Evolutionary conservation across 2,888 invertebrate species (phyloP), one percentile per base, ranked within the genome.

Genomic region (Heteropelma amictum): DNA sequence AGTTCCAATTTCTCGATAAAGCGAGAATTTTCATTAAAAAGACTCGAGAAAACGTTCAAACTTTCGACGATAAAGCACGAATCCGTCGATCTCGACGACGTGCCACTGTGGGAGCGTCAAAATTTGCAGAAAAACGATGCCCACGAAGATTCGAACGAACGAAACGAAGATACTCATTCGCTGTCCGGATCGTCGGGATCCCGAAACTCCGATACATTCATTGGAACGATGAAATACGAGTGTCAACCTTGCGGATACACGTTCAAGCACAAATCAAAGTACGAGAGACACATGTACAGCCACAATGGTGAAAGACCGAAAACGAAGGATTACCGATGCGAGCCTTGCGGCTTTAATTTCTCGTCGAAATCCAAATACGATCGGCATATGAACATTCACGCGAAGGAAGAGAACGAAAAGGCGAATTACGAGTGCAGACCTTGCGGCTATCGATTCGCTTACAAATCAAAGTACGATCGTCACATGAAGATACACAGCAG

Each of bases 331-430:
- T 92, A 91, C 73, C 90, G 90, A 0, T 91, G 91, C 80, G 87
- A 87, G 21, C 90, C 82, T 53, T 91, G 91, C 77, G 89, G 88
- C 1, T 91, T 91, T 79, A 82, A 87, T 0, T 91, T 90, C 23
- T 21, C 30, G 2, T 53, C 40, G 6, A 49, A 42, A 38, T 47
- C 58, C 12, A 61, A 53, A 8, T 67, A 68, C 23, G 42, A 67
- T 26, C 53, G 58, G 17, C 76, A 72, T 51, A 63, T 49, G 72
- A 58, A 42, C 17, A 63, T 72, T 7, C 76, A 76, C 68, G 67
- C 42, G n/a, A 51, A 60, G 89, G 64, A 49, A 0, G 38, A 26
- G n/a, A 28, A 19, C 2, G 14, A 12, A 2, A n/a, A n/a, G 8
- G 19, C 40, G 26, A 67, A 35, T 19, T 92, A 91, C 74, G 90